Base-by-base conservation (phyloP, 2,888 invertebrate genomes). In the Amaurobius ferox region DNA sequence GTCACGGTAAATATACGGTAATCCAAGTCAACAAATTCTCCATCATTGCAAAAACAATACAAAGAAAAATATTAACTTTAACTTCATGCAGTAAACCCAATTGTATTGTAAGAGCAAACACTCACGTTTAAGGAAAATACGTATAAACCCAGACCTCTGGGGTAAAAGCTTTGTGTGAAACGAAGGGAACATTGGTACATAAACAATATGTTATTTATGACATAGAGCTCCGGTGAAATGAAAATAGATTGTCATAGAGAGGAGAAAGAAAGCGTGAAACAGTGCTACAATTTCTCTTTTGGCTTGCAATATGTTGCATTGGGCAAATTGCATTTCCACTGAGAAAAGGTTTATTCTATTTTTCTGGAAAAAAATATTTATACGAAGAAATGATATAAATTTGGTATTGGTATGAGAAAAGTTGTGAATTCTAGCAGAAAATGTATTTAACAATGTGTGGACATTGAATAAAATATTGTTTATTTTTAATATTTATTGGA, bases 121-220 rank as follows among this genome's bases (percentile, higher is more conserved):
- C 44, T 44, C 16, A 16, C 16, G 44, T 2, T 44, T 44, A 16
- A 44, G 44, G 16, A 16, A 44, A 44, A 44, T 44, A 44, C 16
- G 16, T 16, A 44, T 44, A n/a, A n/a, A 7, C 44, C 44, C 44
- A 44, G 6, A 16, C 16, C 44, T 44, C 44, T 2, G 11, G 16
- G 44, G 11, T 44, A 44, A 44, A 16, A 44, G 44, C 44, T 44
- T 16, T 16, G 6, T 44, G 2, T 13, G 44, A 44, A 44, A 44
- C 16, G 16, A 44, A 44, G 16, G 16, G 44, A 44, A 16, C 44
- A 44, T 13, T 44, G 16, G 44, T 44, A 44, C 44, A 44, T 44
- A 44, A 44, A 44, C 44, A 44, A 44, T 44, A 44, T 44, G 44
- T 44, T 44, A 44, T 44, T 44, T 44, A 44, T 44, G 44, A 44